phyloP scores from a whole-genome alignment of 2,888 invertebrate species.

The Cordilura impudica region DNA sequence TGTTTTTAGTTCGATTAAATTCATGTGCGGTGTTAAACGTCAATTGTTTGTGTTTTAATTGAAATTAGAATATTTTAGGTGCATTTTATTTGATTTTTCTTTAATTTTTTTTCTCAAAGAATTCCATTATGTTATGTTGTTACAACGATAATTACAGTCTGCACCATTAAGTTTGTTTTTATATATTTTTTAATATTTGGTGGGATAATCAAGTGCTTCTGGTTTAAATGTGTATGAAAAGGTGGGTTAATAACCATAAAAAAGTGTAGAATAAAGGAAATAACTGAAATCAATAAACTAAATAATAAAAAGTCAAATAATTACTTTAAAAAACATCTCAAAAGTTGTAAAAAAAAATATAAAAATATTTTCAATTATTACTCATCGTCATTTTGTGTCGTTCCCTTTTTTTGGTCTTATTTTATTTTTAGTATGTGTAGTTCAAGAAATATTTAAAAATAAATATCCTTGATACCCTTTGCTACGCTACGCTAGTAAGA shows the following conservation, averaged over 20 bases:
- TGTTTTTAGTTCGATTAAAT: slow-evolving; percentile 52
- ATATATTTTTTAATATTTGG: not conserved
- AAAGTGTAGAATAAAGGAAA: not conserved
- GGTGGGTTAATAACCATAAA: slow-evolving; percentile 16
- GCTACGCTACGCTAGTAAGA: not conserved
- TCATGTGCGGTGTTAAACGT: slow-evolving; percentile 50
- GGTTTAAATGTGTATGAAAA: not conserved
- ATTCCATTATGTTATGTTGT: not conserved
- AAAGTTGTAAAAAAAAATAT: not conserved
- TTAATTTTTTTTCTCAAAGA: slow-evolving; percentile 24
- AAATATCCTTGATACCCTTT: slow-evolving; percentile 57
- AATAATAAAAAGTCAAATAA: not conserved
- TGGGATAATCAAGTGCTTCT: not conserved
- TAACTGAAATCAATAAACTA: not conserved
- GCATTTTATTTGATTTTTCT: slow-evolving; percentile 45
- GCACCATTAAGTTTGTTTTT: not conserved
- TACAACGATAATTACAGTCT: not conserved
- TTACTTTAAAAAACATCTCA: slow-evolving; percentile 24
- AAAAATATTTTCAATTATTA: slow-evolving; percentile 39
- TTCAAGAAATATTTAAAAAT: slow-evolving; percentile 48
- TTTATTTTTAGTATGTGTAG: slow-evolving; percentile 50
- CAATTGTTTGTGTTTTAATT: slow-evolving; percentile 36
- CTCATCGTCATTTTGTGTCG: slow-evolving; percentile 44
- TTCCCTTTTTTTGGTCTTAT: slow-evolving; percentile 20
- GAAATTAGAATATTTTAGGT: slow-evolving; percentile 15